phyloP scores from a whole-genome alignment of 2,888 invertebrate species.

The Stegana nigrithorax region DNA sequence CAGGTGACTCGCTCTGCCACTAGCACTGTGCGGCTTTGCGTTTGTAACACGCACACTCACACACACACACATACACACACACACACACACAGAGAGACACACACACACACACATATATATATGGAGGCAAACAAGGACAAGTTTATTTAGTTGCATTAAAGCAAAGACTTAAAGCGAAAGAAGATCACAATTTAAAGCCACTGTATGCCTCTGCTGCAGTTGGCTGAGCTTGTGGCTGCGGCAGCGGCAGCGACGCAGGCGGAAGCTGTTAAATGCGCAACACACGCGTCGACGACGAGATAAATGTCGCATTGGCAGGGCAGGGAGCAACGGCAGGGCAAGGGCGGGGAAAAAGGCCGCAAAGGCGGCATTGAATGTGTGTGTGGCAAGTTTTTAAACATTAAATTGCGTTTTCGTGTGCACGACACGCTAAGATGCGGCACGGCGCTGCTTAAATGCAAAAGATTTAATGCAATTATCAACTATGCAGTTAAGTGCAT shows the following conservation, averaged over 20 bases:
- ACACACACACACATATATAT: neutral
- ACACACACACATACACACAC: conserved; percentile 15
- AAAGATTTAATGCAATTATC: conserved; percentile 6
- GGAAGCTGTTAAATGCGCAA: neutral
- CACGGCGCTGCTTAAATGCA: too few species aligned
- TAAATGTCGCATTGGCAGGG: too few species aligned
- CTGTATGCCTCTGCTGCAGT: neutral
- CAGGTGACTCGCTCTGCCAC: conserved; percentile 36
- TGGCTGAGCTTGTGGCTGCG: conserved; percentile 21
- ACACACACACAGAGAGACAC: conserved; percentile 13
- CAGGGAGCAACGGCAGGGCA: too few species aligned
- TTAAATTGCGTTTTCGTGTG: too few species aligned
- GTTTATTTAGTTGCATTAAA: too few species aligned
- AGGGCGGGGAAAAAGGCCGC: too few species aligned
- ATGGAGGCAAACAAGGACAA: too few species aligned
- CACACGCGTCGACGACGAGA: too few species aligned
- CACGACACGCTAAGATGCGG: too few species aligned
- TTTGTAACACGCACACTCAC: conserved; percentile 9
- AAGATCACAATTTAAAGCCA: too few species aligned
- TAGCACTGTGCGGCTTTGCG: conserved; percentile 28
- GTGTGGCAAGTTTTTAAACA: too few species aligned
- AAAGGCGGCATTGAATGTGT: too few species aligned
- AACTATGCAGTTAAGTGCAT: neutral
- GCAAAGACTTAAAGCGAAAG: neutral
- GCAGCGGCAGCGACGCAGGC: neutral